Percentiles rank a stretch among this genome's conserved stretches.
phyloP scores from a whole-genome alignment of 2,113 vertebrate species.

The Camarhynchus parvulus region DNA sequence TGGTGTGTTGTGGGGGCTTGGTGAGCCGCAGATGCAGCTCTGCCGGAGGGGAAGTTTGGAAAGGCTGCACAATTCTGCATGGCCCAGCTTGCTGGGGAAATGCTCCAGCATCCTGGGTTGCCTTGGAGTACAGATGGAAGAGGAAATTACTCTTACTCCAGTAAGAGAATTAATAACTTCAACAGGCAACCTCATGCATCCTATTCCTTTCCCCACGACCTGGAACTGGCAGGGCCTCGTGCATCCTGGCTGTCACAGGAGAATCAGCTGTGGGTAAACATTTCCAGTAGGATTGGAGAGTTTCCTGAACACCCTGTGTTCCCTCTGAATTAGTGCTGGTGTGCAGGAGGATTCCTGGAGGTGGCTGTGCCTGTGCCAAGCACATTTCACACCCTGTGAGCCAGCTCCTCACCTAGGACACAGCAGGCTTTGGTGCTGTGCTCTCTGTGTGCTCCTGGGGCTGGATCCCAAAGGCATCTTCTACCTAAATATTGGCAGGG shows the following conservation, averaged over 20 bases:
- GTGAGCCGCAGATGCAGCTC: rapidly evolving
- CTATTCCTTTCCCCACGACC: not conserved
- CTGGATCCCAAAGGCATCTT: not conserved
- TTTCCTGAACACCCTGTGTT: not conserved
- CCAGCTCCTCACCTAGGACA: not conserved
- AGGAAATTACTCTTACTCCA: not conserved
- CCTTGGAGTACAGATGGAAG: not conserved
- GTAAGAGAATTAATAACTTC: not conserved
- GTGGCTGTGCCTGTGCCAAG: not conserved
- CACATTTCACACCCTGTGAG: rapidly evolving
- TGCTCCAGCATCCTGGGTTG: not conserved
- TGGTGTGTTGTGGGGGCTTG: not conserved
- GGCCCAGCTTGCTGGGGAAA: not conserved
- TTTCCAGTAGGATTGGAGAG: not conserved
- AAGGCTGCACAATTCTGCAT: not conserved
- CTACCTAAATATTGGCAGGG: not conserved
- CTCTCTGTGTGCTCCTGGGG: not conserved
- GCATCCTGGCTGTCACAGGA: not conserved
- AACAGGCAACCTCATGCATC: not conserved
- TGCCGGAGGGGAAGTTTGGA: not conserved
- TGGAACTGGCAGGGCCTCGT: not conserved
- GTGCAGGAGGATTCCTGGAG: not conserved
- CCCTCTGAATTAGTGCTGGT: not conserved
- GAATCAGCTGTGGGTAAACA: not conserved
- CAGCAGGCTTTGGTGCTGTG: rapidly evolving